Evolutionary conservation across 2,888 invertebrate species (phyloP).

Genomic region (Synanthedon andrenaeformis): DNA sequence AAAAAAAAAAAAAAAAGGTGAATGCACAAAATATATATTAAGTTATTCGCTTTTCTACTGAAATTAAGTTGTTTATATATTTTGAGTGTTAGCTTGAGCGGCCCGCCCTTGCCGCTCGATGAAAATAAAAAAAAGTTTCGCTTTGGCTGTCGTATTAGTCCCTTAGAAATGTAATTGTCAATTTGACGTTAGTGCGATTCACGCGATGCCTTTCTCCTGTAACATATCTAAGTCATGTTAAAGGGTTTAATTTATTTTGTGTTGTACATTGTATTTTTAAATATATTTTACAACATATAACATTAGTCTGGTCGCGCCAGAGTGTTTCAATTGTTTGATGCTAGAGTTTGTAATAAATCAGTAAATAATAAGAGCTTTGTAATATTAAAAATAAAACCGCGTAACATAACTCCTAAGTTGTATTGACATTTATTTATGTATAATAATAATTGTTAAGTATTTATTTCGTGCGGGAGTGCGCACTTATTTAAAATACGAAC

Average conservation of each 20-base stretch:
- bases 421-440: conserved; percentile 55
- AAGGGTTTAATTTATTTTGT: conserved; percentile 41
- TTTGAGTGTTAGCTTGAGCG: conserved; percentile 41
- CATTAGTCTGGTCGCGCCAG: conserved; percentile 25
- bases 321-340: conserved; percentile 24
- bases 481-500: conserved; percentile 27
- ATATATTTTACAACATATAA: conserved; percentile 11
- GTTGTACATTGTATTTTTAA: conserved; percentile 31
- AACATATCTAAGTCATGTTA: conserved; percentile 70
- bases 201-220: conserved; percentile 67
- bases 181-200: conserved; percentile 63
- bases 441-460: conserved; percentile 49
- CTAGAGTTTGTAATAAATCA: conserved; percentile 15
- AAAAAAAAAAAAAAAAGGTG: conserved; percentile 52
- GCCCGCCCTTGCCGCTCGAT: background rate
- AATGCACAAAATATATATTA: conserved; percentile 48
- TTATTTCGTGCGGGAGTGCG: conserved; percentile 52
- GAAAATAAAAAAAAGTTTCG: conserved; percentile 31
- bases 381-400: conserved; percentile 21
- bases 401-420: conserved; percentile 58
- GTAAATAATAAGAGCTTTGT: conserved; percentile 39
- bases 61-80: conserved; percentile 61
- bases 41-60: conserved; percentile 39
- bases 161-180: conserved; percentile 46
- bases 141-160: conserved; percentile 68